These are phyloP conservation scores for Noctua janthe DNA, from an alignment of 2,888 invertebrate genomes.

Conservation along the genomic window DNA sequence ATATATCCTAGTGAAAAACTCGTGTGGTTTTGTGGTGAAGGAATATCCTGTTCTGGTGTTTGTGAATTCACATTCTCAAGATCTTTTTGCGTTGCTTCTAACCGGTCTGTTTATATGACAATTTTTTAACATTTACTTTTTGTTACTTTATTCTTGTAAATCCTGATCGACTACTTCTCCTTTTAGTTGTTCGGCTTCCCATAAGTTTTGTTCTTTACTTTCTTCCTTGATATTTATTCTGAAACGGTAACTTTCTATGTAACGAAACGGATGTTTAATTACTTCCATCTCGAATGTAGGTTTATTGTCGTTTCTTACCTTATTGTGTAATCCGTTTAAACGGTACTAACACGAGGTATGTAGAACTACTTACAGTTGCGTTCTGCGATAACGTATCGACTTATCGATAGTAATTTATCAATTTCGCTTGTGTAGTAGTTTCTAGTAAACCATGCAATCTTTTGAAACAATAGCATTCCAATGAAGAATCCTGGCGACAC, in stretches of 20 bases:
- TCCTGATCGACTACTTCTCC: background rate
- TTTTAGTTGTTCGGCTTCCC: background rate
- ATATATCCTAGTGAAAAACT: background rate
- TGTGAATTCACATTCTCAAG: background rate
- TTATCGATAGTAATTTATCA: conserved; percentile 36
- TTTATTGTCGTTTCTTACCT: conserved; percentile 39
- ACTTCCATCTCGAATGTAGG: conserved; percentile 23
- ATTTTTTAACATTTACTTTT: background rate
- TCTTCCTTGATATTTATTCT: background rate
- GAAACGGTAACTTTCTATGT: background rate
- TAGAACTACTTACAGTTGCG: conserved; percentile 48
- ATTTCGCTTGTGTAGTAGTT: conserved; percentile 30
- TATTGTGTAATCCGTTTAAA: conserved; percentile 58
- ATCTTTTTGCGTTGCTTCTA: background rate
- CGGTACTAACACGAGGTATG: conserved; percentile 50
- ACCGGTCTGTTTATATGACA: background rate
- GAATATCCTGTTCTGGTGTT: background rate
- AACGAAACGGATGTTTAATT: conserved; percentile 23
- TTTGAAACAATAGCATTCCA: conserved; percentile 41
- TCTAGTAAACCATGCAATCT: conserved; percentile 17
- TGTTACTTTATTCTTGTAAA: background rate
- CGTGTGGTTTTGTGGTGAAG: background rate
- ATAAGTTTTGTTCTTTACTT: background rate
- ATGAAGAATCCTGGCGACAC: background rate
- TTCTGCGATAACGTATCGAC: conserved; percentile 51